Evolutionary conservation across 2,888 invertebrate species (phyloP).

Genomic region (Lepidocyrtoides sp.): DNA sequence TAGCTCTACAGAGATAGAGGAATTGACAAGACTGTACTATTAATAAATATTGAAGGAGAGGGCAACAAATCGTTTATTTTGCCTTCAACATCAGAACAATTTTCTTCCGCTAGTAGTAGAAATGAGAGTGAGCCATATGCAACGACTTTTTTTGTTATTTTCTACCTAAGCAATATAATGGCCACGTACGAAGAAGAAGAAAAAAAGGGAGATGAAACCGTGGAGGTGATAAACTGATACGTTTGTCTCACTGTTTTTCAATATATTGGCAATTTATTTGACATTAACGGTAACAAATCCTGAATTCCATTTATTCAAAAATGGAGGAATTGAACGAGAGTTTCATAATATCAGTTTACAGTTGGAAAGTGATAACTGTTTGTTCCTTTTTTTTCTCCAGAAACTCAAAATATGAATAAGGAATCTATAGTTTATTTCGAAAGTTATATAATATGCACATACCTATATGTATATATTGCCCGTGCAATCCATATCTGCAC

Average conservation of each 20-base stretch:
- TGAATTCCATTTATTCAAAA: neutral
- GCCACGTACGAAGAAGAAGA: neutral
- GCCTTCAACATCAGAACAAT: neutral
- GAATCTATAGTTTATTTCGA: neutral
- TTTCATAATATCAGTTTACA: too few relatives aligned
- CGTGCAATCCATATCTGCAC: neutral
- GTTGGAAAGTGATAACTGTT: neutral
- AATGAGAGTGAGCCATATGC: neutral
- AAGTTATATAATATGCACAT: neutral
- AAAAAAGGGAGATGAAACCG: neutral
- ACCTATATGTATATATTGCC: too few relatives aligned
- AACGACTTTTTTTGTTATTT: neutral
- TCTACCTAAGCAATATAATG: neutral
- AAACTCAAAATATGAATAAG: neutral
- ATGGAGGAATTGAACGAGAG: neutral
- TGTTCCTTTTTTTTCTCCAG: neutral
- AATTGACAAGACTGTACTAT: neutral
- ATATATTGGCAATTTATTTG: slow-evolving; percentile 13
- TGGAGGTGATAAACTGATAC: neutral
- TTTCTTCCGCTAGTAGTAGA: neutral
- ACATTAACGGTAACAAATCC: neutral
- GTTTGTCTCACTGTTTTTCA: slow-evolving; percentile 1
- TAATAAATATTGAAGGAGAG: slow-evolving; percentile 8
- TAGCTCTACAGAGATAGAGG: neutral
- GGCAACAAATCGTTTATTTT: slow-evolving; percentile 23